A percentile compares a stretch with the other conserved stretches of the same genome.
phyloP scores from a whole-genome alignment of 2,797 vertebrate species.

The Nannoperca australis region DNA sequence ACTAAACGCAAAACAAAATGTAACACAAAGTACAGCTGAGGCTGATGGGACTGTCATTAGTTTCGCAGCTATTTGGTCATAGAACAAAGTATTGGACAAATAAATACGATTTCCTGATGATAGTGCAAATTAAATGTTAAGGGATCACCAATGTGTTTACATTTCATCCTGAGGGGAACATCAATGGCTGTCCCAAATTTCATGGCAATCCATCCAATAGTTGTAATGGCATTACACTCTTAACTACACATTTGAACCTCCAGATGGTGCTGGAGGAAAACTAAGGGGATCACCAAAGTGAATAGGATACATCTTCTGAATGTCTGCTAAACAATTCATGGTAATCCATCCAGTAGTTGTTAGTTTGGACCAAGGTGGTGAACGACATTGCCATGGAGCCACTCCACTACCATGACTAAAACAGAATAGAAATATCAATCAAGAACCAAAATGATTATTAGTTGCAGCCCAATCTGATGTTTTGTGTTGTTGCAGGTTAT shows the following conservation, averaged over 20 bases:
- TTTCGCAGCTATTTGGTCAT: background rate
- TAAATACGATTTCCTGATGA: background rate
- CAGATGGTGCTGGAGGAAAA: background rate
- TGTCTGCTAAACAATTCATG: background rate
- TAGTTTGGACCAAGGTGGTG: background rate
- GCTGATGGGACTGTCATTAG: background rate
- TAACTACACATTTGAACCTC: background rate
- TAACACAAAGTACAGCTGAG: background rate
- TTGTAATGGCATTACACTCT: no score
- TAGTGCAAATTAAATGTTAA: background rate
- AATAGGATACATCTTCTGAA: background rate
- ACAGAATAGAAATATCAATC: background rate
- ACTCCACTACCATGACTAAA: background rate
- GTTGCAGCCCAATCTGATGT: background rate
- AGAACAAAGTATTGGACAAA: background rate
- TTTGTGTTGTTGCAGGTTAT: background rate
- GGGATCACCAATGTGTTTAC: no score
- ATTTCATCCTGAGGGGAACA: background rate
- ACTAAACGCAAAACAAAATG: background rate
- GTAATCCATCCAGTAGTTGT: background rate
- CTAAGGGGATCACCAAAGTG: background rate
- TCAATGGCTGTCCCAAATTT: background rate
- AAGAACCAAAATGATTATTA: background rate
- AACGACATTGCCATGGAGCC: background rate
- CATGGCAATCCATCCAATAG: background rate